Percentiles rank a stretch among this genome's conserved stretches.
phyloP scores from a whole-genome alignment of 2,888 invertebrate genomes.

The Erynnis tages region DNA sequence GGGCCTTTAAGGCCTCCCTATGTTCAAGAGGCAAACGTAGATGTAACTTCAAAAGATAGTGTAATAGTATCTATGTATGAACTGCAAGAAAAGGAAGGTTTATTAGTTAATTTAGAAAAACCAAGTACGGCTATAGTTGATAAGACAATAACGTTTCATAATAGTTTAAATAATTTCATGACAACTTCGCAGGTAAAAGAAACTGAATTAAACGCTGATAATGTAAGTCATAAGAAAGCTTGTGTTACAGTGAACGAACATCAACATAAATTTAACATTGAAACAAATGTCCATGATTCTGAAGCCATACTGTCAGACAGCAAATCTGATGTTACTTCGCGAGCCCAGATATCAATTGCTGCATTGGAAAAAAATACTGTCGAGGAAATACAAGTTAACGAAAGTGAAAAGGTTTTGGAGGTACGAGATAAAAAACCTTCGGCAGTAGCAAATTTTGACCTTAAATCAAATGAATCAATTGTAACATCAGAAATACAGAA shows the following conservation, averaged over 20 bases:
- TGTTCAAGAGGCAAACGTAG: slow-evolving; percentile 82
- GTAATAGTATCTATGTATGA: slow-evolving; percentile 78
- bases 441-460: slow-evolving; percentile 79
- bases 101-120: slow-evolving; percentile 60
- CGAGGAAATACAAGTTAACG: slow-evolving; percentile 83
- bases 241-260: slow-evolving; percentile 82
- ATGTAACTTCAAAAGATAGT: slow-evolving; percentile 83
- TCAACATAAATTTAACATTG: slow-evolving; percentile 81
- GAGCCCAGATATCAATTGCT: slow-evolving; percentile 73
- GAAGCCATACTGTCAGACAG: slow-evolving; percentile 55
- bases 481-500: slow-evolving; percentile 78
- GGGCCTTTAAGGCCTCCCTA: slow-evolving; percentile 81
- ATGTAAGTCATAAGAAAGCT: slow-evolving; percentile 77
- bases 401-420: slow-evolving; percentile 83
- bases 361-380: slow-evolving; percentile 82
- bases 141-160: slow-evolving; percentile 61
- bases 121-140: slow-evolving; percentile 56
- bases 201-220: slow-evolving; percentile 73
- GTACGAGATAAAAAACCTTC: slow-evolving; percentile 72
- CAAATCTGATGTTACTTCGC: slow-evolving; percentile 40
- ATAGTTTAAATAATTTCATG: slow-evolving; percentile 82
- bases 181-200: slow-evolving; percentile 86
- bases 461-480: slow-evolving; percentile 82
- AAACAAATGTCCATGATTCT: slow-evolving; percentile 82
- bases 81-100: slow-evolving; percentile 85